Conservation (phyloP, 2,888 invertebrate species). For the Aradus depressus region DNA sequence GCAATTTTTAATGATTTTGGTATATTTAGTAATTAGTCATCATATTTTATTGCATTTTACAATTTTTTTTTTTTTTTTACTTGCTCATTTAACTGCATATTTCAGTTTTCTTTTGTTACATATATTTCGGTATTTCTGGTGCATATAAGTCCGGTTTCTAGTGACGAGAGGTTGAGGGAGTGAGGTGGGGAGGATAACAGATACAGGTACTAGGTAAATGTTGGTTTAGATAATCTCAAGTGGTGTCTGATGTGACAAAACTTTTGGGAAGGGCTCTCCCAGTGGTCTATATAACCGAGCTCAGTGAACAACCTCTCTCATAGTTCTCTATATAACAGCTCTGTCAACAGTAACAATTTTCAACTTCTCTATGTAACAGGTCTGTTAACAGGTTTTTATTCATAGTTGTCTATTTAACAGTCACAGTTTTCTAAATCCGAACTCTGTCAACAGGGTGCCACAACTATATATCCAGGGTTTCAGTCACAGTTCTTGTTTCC, state of each 20-base stretch:
- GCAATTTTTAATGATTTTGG: too few species aligned
- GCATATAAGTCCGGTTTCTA: not conserved
- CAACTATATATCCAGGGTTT: slow-evolving; percentile 10
- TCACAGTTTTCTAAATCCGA: too few species aligned
- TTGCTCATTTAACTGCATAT: slow-evolving; percentile 6
- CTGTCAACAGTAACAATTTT: too few species aligned
- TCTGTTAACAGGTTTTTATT: too few species aligned
- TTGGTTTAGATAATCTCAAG: slow-evolving; percentile 27
- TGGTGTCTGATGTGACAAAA: slow-evolving; percentile 22
- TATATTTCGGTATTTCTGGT: slow-evolving; percentile 16
- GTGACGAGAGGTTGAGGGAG: not conserved
- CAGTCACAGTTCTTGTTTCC: slow-evolving; percentile 10
- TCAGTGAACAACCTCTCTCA: not conserved
- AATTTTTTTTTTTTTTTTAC: not conserved
- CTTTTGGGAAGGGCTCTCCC: slow-evolving; percentile 24
- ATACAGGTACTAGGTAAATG: too few species aligned
- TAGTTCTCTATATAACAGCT: too few species aligned
- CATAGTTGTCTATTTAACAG: too few species aligned
- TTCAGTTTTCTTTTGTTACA: slow-evolving; percentile 18
- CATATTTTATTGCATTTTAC: too few species aligned
- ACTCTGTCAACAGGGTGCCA: too few species aligned
- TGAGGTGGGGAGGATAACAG: slow-evolving; percentile 12
- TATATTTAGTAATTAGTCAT: not conserved
- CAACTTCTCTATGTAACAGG: too few species aligned
- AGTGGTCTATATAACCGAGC: slow-evolving; percentile 25